Percentiles rank a stretch among this genome's conserved stretches.
Evolutionary conservation across 1,140 invertebrate species (phyloP).

Genomic region (Achatina immaculata): DNA sequence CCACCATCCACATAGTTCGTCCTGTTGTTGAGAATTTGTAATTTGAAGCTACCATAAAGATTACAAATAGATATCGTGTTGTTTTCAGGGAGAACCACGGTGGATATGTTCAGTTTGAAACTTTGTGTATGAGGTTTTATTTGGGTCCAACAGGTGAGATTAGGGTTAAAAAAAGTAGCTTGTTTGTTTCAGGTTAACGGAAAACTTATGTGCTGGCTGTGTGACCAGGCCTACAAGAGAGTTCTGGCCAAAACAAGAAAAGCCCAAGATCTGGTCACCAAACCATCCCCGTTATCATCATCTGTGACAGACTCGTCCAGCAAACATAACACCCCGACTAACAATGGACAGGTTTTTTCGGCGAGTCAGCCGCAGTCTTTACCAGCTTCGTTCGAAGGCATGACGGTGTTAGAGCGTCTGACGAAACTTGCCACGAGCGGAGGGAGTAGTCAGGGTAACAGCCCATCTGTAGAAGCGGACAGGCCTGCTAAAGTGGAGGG

Average conservation of each 20-base stretch:
- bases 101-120: no score
- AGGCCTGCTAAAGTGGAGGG: conserved; percentile 40
- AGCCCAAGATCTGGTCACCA: conserved; percentile 38
- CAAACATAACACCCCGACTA: conserved; percentile 30
- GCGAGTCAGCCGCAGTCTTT: background rate
- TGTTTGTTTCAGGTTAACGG: conserved; percentile 85
- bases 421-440: conserved; percentile 29
- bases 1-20: no score
- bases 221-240: conserved; percentile 92
- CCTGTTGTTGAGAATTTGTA: no score
- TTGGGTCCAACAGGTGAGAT: no score
- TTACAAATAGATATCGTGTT: no score
- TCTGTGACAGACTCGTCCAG: conserved; percentile 12
- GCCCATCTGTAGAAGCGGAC: conserved; percentile 33
- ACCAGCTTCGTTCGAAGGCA: conserved; percentile 26
- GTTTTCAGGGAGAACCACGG: no score
- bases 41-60: no score
- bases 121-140: no score
- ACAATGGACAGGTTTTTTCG: conserved; percentile 10
- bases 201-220: conserved; percentile 95
- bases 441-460: conserved; percentile 37
- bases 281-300: conserved; percentile 15
- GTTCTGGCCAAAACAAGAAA: conserved; percentile 83
- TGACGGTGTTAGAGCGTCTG: conserved; percentile 29
- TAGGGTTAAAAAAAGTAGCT: no score